These are phyloP conservation scores for Holcopasites calliopsidis DNA, from an alignment of 1,140 invertebrate genomes.

Conservation along the genomic window DNA sequence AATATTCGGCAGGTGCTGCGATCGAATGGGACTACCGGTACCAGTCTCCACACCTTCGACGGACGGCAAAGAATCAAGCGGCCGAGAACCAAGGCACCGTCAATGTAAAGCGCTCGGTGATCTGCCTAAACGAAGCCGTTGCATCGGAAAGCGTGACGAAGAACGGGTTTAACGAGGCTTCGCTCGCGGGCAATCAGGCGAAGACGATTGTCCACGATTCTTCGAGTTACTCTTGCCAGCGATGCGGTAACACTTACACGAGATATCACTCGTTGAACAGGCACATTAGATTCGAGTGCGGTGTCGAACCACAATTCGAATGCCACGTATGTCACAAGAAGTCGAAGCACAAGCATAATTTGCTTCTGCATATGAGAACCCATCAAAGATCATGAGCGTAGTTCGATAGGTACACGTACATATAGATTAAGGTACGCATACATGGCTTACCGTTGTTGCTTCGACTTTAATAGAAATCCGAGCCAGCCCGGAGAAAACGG, in stretches of 20 bases:
- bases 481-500: no score
- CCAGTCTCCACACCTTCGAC: slow-evolving; percentile 66
- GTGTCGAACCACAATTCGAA: slow-evolving; percentile 82
- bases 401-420: no score
- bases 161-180: slow-evolving; percentile 4
- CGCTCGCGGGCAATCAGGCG: slow-evolving; percentile 7
- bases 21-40: slow-evolving; percentile 71
- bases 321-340: slow-evolving; percentile 82
- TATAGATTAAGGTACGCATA: no score
- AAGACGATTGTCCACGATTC: slow-evolving; percentile 13
- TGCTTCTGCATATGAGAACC: slow-evolving; percentile 80
- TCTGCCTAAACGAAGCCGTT: neutral
- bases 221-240: slow-evolving; percentile 73
- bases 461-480: no score
- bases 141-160: neutral
- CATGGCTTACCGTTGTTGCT: slow-evolving; percentile 46
- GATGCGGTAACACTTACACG: slow-evolving; percentile 82
- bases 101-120: neutral
- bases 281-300: slow-evolving; percentile 85
- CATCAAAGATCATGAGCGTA: slow-evolving; percentile 77
- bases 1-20: slow-evolving; percentile 55
- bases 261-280: slow-evolving; percentile 83
- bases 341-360: slow-evolving; percentile 82
- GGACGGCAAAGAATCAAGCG: slow-evolving; percentile 65
- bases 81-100: slow-evolving; percentile 7